phyloP scores from a whole-genome alignment of 2,113 vertebrate species.

The Pionites leucogaster region DNA sequence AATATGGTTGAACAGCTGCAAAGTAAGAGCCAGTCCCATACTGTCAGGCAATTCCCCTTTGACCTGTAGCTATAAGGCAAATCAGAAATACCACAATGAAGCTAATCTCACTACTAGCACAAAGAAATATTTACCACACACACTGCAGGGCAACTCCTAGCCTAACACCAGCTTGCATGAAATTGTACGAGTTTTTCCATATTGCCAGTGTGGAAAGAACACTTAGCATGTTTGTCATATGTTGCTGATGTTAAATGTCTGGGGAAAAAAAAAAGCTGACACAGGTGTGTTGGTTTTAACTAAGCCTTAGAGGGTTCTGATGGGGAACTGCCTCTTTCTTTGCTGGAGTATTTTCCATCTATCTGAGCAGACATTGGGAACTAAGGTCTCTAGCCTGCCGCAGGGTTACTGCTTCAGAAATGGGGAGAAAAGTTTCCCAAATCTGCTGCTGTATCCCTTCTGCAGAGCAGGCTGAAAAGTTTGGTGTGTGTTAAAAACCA shows the following conservation, averaged over 20 bases:
- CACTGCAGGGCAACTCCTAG: background rate
- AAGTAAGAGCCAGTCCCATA: background rate
- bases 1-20: background rate
- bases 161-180: background rate
- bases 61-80: background rate
- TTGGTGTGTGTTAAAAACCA: background rate
- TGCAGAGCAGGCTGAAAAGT: background rate
- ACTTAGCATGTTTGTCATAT: background rate
- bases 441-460: background rate
- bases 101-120: background rate
- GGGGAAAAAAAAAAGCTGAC: background rate
- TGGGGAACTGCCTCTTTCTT: background rate
- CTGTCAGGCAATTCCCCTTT: background rate
- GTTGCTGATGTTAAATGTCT: background rate
- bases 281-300: background rate
- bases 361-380: fast-evolving
- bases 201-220: background rate
- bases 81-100: background rate
- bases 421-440: background rate
- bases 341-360: background rate
- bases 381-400: background rate
- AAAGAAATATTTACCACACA: background rate
- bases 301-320: background rate
- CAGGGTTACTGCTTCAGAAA: background rate
- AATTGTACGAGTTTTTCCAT: background rate